Conservation (phyloP, 1,140 invertebrate species). For the Calephelis nemesis region DNA sequence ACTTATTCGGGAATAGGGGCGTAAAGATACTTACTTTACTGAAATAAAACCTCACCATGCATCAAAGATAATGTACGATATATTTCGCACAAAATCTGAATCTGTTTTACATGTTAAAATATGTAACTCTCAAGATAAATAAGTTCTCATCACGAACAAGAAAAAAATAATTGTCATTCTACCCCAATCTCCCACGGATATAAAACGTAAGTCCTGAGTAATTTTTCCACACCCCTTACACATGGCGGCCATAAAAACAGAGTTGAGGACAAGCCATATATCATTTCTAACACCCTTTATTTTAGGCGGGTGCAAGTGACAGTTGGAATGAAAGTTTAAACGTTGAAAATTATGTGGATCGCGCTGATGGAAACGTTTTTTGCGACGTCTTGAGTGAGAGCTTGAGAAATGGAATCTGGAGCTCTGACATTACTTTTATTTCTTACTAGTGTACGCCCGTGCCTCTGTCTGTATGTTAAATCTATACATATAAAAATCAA, state of each 20-base stretch:
- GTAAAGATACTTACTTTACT: too few species aligned
- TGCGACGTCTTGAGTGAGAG: slow-evolving; percentile 15
- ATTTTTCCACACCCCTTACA: slow-evolving; percentile 68
- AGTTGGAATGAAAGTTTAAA: slow-evolving; percentile 62
- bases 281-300: slow-evolving; percentile 41
- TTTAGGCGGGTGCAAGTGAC: slow-evolving; percentile 37
- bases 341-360: slow-evolving; percentile 49
- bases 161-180: slow-evolving; percentile 64
- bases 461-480: too few species aligned
- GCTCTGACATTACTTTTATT: neutral
- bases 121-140: slow-evolving; percentile 25
- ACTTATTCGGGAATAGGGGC: too few species aligned
- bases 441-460: too few species aligned
- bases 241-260: slow-evolving; percentile 61
- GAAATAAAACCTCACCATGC: too few species aligned
- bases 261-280: slow-evolving; percentile 52
- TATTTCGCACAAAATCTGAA: too few species aligned
- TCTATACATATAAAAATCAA: too few species aligned
- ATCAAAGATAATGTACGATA: too few species aligned
- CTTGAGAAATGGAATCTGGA: slow-evolving; percentile 12
- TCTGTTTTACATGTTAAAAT: too few species aligned
- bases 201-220: slow-evolving; percentile 63
- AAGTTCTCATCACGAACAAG: slow-evolving; percentile 46
- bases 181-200: slow-evolving; percentile 46
- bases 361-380: slow-evolving; percentile 41